Evolutionary conservation across 2,113 vertebrate species (phyloP).

Genomic region (Paradoxurus hermaphroditus): DNA sequence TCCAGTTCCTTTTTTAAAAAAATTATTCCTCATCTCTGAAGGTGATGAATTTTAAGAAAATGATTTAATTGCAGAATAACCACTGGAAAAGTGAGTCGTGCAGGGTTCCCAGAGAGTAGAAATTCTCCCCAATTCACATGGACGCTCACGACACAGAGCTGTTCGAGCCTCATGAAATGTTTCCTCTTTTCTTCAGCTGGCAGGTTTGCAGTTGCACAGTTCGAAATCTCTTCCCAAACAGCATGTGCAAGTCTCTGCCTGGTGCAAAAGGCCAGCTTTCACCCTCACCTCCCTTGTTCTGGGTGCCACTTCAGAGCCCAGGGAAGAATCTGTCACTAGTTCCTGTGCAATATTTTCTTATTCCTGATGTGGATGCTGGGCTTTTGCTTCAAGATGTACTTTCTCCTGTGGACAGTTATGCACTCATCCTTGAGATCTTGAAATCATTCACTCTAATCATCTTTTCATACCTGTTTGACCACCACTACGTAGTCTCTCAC

Average conservation of each 20-base stretch:
- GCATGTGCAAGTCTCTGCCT: neutral
- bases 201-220: neutral
- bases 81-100: neutral
- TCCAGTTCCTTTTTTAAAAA: neutral
- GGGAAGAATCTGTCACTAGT: neutral
- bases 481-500: neutral
- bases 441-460: neutral
- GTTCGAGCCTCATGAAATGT: neutral
- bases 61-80: neutral
- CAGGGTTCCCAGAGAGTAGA: neutral
- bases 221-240: neutral
- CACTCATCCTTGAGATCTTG: neutral
- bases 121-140: neutral
- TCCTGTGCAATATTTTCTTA: neutral
- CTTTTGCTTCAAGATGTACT: neutral
- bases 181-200: neutral
- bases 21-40: neutral
- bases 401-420: neutral
- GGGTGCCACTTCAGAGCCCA: neutral
- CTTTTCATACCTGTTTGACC: neutral
- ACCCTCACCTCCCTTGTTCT: neutral
- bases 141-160: neutral
- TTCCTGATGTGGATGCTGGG: neutral
- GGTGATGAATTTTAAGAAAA: neutral
- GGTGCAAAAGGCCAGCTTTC: neutral